Evolutionary conservation across 1,140 invertebrate genomes (phyloP), one percentile per base, ranked within the genome.

Genomic region (Medauroidea extradentata): DNA sequence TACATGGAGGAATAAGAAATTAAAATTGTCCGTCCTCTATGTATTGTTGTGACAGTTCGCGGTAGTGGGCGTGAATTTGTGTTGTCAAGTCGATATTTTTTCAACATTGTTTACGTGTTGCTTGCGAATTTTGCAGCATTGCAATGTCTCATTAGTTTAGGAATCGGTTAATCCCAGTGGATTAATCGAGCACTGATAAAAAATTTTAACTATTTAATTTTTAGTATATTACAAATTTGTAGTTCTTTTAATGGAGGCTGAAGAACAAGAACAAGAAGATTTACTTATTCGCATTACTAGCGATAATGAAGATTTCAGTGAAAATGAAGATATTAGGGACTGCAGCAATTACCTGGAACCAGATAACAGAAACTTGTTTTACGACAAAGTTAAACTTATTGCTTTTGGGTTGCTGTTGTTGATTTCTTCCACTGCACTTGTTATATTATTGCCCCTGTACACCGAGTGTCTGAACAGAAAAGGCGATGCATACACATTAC

Each of bases 371-470:
- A 51, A 43, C 13, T 9, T 54, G 13, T 44, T 51, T 53, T 43
- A 39, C 27, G 61, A 59, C 8, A 46, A 53, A 25, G 24, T 59
- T 21, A 39, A 48, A 34, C 55, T 62, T 48, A 46, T 60, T n/a
- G 21, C 25, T 19, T n/a, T 55, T 2, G 50, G 57, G 5, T 39
- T 54, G 41, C 8, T 53, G 3, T 21, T 62, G 7, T 16, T 54
- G 13, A 13, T 50, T 8, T 62, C 61, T 8, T 60, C 61, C 5
- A 49, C 53, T 16, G 25, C 48, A 13, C 23, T 62, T 7, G 21
- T 62, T 13, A 54, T 62, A 24, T 23, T 59, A 19, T 44, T 62
- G 13, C 61, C 61, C 13, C 48, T 62, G 2, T 62, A 59, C 27
- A 16, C 55, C 19, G 51, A 62, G 42, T 16, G 34, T 39, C 24